Conservation (phyloP, 92 coral and sea anemone genomes). For the Palythoa caribaeorum region DNA sequence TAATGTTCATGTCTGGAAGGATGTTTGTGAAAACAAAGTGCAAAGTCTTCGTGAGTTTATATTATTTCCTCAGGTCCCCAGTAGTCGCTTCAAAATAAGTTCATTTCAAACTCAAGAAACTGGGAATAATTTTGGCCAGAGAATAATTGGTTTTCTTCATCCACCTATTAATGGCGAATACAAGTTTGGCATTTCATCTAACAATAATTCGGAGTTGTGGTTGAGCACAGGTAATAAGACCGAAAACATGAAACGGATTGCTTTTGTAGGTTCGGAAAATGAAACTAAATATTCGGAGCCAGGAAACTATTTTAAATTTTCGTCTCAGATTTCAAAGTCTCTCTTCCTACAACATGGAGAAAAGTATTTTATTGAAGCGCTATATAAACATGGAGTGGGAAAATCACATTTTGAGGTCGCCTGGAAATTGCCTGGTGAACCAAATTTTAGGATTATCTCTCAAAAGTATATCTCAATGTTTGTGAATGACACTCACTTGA, state of each 20-base stretch:
- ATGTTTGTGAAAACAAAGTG: constrained; percentile 64
- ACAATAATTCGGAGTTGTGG: constrained; percentile 90
- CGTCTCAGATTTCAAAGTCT: constrained; percentile 73
- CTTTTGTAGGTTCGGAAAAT: constrained; percentile 68
- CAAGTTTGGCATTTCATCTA: constrained; percentile 84
- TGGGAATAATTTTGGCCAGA: constrained; percentile 76
- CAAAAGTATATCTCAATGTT: constrained; percentile 57
- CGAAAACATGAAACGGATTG: constrained; percentile 67
- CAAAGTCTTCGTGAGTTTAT: constrained; percentile 77
- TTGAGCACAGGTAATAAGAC: constrained; percentile 71
- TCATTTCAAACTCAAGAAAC: constrained; percentile 54
- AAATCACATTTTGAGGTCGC: constrained; percentile 76
- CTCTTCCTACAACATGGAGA: constrained; percentile 52
- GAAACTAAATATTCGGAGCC: constrained; percentile 33
- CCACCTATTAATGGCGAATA: constrained; percentile 75
- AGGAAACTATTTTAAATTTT: constrained; percentile 52
- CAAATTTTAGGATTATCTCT: constrained; percentile 66
- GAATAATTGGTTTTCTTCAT: constrained; percentile 86
- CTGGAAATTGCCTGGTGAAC: constrained; percentile 71
- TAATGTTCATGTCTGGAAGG: constrained; percentile 76
- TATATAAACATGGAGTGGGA: constrained; percentile 78
- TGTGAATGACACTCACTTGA: constrained; percentile 69
- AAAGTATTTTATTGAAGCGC: constrained; percentile 75
- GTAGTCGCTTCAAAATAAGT: constrained; percentile 53
- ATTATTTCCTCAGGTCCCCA: constrained; percentile 79